phyloP scores from a whole-genome alignment of 2,113 vertebrate genomes.

The Mionectes macconnelli region DNA sequence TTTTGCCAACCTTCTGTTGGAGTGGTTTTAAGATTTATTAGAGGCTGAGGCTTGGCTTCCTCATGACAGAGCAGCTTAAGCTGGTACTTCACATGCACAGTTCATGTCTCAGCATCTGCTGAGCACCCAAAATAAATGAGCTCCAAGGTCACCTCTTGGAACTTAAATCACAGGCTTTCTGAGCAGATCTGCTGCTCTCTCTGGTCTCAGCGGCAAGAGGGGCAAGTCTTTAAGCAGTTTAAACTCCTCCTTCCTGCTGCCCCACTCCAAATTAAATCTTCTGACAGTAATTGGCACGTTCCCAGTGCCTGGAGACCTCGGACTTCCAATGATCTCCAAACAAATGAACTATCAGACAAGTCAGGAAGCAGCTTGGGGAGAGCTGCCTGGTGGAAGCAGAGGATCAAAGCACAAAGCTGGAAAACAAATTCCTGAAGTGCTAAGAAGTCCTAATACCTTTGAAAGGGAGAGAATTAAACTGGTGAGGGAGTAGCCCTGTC shows the following conservation, averaged over 20 bases:
- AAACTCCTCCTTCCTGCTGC: neutral
- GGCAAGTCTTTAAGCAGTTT: neutral
- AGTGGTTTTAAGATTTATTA: neutral
- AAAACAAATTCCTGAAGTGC: neutral
- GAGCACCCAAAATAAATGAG: neutral
- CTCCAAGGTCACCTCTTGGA: neutral
- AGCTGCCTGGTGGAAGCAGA: neutral
- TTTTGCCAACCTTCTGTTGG: neutral
- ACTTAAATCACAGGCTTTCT: neutral
- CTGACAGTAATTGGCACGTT: neutral
- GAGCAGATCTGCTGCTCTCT: neutral
- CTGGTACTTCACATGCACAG: neutral
- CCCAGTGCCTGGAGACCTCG: neutral
- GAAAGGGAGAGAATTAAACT: neutral
- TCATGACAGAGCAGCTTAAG: neutral
- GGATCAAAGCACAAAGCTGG: neutral
- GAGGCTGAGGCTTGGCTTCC: neutral
- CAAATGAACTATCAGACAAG: neutral
- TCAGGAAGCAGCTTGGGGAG: neutral
- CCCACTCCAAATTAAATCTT: neutral
- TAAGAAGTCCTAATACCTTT: neutral
- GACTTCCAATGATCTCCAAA: neutral
- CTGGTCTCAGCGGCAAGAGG: fast-evolving
- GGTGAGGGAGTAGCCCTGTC: neutral
- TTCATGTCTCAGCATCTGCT: neutral